These are phyloP conservation scores for Dendrocincla tyrannina DNA, from an alignment of 2,797 vertebrate species.

Conservation along the genomic window DNA sequence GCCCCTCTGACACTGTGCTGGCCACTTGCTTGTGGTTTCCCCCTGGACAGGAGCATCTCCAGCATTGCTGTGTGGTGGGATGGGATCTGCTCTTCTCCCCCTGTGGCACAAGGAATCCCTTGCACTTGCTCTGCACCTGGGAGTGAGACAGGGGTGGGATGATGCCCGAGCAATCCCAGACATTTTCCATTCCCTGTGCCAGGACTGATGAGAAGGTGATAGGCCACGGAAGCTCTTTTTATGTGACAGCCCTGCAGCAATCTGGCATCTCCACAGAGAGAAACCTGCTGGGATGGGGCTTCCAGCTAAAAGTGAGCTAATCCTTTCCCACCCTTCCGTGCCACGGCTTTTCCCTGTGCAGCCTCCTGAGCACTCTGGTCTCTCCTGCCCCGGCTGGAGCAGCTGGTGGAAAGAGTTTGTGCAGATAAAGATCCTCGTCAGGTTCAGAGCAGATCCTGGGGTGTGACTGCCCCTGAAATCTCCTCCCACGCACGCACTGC, in stretches of 20 bases:
- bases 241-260: neutral
- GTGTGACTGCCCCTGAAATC: neutral
- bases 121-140: neutral
- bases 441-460: conserved; percentile 38
- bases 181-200: neutral
- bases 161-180: neutral
- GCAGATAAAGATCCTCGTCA: conserved; percentile 45
- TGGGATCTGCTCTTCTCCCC: neutral
- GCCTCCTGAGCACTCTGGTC: neutral
- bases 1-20: neutral
- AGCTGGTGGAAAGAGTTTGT: conserved; percentile 21
- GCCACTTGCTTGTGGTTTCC: neutral
- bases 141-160: neutral
- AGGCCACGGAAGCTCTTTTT: neutral
- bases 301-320: neutral
- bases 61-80: neutral
- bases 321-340: conserved; percentile 3
- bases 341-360: neutral
- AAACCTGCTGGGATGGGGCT: neutral
- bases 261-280: neutral
- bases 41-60: neutral
- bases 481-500: neutral
- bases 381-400: neutral
- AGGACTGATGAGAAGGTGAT: neutral
- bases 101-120: neutral